phyloP scores from a whole-genome alignment of 1,140 invertebrate species.

The Macrobrachium nipponense region DNA sequence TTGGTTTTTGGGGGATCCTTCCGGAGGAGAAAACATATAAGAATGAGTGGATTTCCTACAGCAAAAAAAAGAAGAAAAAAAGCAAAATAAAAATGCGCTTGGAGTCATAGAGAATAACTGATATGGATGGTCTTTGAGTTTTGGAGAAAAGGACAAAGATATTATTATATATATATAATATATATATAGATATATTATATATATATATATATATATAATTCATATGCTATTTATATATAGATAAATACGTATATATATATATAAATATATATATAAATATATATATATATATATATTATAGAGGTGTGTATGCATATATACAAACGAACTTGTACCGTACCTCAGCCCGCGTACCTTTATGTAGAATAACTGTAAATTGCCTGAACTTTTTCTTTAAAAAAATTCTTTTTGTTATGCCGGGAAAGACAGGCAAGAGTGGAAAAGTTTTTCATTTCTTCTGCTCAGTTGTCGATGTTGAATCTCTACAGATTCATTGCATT shows the following conservation, averaged over 20 bases:
- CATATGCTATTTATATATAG: too few species aligned
- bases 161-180: neutral
- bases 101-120: slow-evolving; percentile 4
- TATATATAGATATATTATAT: neutral
- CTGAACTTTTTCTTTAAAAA: too few species aligned
- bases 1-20: neutral
- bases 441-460: too few species aligned
- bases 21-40: neutral
- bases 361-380: too few species aligned
- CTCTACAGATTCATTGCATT: too few species aligned
- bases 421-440: too few species aligned
- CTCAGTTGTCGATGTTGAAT: too few species aligned
- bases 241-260: slow-evolving; percentile 25
- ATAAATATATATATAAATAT: slow-evolving; percentile 21
- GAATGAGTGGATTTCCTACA: neutral
- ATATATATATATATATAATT: slow-evolving; percentile 20
- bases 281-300: neutral
- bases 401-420: too few species aligned
- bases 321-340: too few species aligned
- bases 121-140: too few species aligned
- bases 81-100: neutral
- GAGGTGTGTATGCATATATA: neutral
- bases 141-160: neutral
- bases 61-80: neutral
- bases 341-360: too few species aligned